Base-by-base conservation (phyloP, 2,113 vertebrate species). In the Xiphophorus couchianus region DNA sequence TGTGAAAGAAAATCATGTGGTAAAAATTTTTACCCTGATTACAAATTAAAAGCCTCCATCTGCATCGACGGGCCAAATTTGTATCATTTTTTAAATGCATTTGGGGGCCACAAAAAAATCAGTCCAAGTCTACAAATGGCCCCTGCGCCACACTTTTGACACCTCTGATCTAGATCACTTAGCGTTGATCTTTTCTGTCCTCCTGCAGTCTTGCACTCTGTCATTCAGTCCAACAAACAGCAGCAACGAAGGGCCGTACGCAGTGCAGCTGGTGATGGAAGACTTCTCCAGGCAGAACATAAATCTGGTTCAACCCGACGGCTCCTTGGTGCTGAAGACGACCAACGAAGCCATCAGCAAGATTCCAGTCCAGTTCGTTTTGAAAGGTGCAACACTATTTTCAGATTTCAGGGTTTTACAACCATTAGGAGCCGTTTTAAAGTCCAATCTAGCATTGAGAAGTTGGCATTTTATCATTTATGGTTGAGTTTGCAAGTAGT, bases 291-390 rank as follows among this genome's bases (percentile, higher is more conserved):
- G 9, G 2, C 19, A 78, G 63, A 30, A 0, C 0, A 78, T 90
- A 35, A 69, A 0, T 2, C 44, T 90, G 76, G 68, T 44, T 30
- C 1, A 73, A 1, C 29, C 25, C 9, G 1, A 19, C 1, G 29
- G 42, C 0, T 0, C 0, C 0, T 6, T 13, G 19, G 4, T 2
- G 17, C 6, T 0, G 2, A 42, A n/a, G 66, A 66, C 42, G 0
- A 17, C 15, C 5, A 44, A 3, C 0, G 5, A 35, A 1, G 2
- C 68, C 1, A 69, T 90, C 72, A 84, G 89, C 33, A 74, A 69
- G 67, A 28, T 90, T 17, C 87, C 89, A 0, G 5, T 90, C 19
- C 89, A 87, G 77, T 90, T 90, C 79, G 48, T 35, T 44, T 13
- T 87, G 6, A 30, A 0, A 3, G 81, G 86, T 88, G 22, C 25